Evolutionary conservation across 64 coral and sea anemone species (phyloP).

Genomic region (Porites lutea): DNA sequence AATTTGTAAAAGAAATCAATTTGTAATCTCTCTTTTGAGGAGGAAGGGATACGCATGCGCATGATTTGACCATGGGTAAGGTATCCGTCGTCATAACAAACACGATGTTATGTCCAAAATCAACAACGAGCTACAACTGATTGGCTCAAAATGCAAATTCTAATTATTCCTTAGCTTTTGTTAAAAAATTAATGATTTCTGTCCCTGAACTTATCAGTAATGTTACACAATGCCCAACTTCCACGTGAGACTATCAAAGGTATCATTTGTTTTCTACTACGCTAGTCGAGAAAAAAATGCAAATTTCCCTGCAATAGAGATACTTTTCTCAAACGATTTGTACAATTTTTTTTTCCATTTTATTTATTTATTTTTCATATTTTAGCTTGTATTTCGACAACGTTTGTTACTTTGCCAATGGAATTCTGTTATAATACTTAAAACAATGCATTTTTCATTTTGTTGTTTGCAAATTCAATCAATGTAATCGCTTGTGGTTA

Average conservation of each 20-base stretch:
- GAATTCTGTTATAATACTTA: not conserved
- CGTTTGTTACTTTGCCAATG: not conserved
- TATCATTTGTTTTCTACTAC: not conserved
- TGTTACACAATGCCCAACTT: not conserved
- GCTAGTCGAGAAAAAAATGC: too few species aligned
- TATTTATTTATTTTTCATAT: not conserved
- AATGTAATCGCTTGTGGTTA: slow-evolving; percentile 26
- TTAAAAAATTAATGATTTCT: slow-evolving; percentile 48
- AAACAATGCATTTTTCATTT: not conserved
- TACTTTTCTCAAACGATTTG: too few species aligned
- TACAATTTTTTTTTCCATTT: not conserved
- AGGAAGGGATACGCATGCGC: too few species aligned
- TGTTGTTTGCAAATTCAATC: slow-evolving; percentile 7
- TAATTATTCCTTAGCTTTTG: not conserved
- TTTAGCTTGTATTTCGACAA: not conserved
- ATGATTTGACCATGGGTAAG: too few species aligned
- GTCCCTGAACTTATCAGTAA: slow-evolving; percentile 3
- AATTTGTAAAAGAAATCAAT: too few species aligned
- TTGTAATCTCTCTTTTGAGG: too few species aligned
- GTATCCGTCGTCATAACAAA: too few species aligned
- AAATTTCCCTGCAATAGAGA: too few species aligned
- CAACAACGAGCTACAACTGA: too few species aligned
- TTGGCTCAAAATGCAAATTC: too few species aligned
- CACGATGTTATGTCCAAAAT: too few species aligned
- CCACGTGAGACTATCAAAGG: not conserved